Evolutionary conservation across 1,140 invertebrate species (phyloP).

Genomic region (Ridgeia piscesae): DNA sequence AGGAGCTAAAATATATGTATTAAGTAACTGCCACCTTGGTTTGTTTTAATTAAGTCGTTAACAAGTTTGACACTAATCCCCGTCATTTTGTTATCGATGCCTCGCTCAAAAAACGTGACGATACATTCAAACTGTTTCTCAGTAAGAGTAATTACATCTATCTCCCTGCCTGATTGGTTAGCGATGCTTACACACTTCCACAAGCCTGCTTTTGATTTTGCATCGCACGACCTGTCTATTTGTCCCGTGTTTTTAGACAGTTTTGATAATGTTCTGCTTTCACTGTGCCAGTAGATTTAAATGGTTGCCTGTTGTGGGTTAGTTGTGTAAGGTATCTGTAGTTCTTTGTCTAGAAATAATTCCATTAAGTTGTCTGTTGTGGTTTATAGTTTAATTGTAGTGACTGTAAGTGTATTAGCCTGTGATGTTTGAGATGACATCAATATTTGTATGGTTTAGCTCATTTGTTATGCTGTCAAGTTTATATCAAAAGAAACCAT

Average conservation of each 20-base stretch:
- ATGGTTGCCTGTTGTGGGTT: background rate
- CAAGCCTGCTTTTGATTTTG: background rate
- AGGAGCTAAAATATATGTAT: background rate
- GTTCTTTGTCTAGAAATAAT: background rate
- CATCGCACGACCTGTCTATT: background rate
- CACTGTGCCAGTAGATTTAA: background rate
- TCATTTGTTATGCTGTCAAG: background rate
- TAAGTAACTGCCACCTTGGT: background rate
- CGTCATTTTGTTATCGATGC: no score
- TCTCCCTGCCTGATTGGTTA: background rate
- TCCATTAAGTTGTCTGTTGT: background rate
- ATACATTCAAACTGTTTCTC: no score
- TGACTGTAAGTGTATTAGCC: background rate
- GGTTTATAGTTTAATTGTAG: background rate
- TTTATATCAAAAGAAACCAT: background rate
- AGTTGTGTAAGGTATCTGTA: background rate
- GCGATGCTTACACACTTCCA: background rate
- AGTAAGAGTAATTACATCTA: background rate
- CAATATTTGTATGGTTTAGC: background rate
- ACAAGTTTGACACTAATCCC: no score
- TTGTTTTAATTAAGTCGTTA: background rate
- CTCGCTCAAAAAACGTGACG: no score
- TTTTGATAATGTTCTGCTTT: background rate
- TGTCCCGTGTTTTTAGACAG: background rate
- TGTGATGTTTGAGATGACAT: background rate